Base-by-base conservation (phyloP, 2,797 vertebrate species). In the Euphonia xanthogaster region DNA sequence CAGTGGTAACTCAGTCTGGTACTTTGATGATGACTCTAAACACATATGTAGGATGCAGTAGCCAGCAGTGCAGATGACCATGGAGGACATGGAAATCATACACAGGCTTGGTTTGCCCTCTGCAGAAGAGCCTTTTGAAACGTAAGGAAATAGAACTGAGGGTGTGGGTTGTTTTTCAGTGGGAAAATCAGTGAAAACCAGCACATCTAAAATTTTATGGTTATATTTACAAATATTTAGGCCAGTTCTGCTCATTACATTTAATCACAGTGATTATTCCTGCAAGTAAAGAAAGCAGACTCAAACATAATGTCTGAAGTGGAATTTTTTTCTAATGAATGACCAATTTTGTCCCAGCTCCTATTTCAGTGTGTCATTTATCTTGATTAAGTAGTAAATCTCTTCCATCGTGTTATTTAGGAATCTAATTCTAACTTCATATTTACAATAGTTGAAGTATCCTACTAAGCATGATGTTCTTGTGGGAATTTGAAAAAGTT, bases 281-380 rank as follows among this genome's bases (percentile, higher is more conserved):
- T 93, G 73, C 62, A 86, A 94, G 75, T 92, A 82, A 73, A 89
- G 70, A 74, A 94, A 91, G 51, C 88, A 90, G 62, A 88, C 73
- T 81, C 73, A 91, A 88, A 86, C 63, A 42, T 76, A 67, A 65
- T 90, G 84, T 96, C 90, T 88, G 85, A 96, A 92, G 89, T 94
- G 58, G 73, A 92, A 8, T 75, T 86, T 61, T 73, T 93, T 91
- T 91, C 40, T 63, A 89, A 90, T 86, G 75, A 94, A 94, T 95
- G 65, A 91, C 75, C 79, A 88, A 48, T 94, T 95, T 90, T 88
- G 94, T 94, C 87, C 89, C 5, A 0, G 85, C 83, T 94, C 42
- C 71, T 93, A 61, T 94, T 95, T 94, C 92, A 92, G 62, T 85
- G 90, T 96, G 89, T 95, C 90, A 95, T 92, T 94, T 92, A 95